Base-by-base conservation (phyloP, 2,113 vertebrate species). In the Cyanistes caeruleus region DNA sequence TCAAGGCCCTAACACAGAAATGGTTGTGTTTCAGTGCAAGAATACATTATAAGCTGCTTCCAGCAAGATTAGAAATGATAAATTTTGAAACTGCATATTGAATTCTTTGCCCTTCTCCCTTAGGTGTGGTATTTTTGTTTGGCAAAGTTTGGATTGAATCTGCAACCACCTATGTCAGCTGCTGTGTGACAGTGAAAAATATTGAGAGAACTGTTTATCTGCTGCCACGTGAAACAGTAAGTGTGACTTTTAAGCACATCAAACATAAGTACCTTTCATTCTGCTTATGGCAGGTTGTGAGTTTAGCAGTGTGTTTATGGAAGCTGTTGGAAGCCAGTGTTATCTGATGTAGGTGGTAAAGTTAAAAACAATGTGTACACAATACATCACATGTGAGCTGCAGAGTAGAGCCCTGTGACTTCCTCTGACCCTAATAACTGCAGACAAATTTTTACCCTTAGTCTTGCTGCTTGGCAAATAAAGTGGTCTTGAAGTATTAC, bases 61-160 rank as follows among this genome's bases (percentile, higher is more conserved):
- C 84, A 48, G 46, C 21, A 63, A 23, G 21, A 7, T 43, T 33
- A 65, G 46, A 56, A 90, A 49, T 60, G 1, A 62, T 41, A 43
- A n/a, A 67, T 80, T 59, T 30, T 46, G 77, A 55, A 91, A 65
- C 7, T 83, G 81, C 43, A 3, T 89, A 6, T 68, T 92, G 79
- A 81, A 52, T 88, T 64, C 77, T 80, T 28, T 68, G 53, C 65
- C 89, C 24, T 87, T 83, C 48, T 81, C 91, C 56, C 51, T 80
- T 91, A 99, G 99, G 99, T 70, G 99, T 99, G 88, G 98, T 99
- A 21, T 99, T 99, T 97, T 98, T 99, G 78, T 99, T 99, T 96
- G 99, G 99, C 80, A 99, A 99, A 97, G 99, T 99, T 95, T 99
- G 99, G 99, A 98, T 99, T 27, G 98, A 99, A 97, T 98, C 98